These are phyloP conservation scores for Microcaecilia unicolor DNA, from an alignment of 2,797 vertebrate genomes.

Conservation along the genomic window DNA sequence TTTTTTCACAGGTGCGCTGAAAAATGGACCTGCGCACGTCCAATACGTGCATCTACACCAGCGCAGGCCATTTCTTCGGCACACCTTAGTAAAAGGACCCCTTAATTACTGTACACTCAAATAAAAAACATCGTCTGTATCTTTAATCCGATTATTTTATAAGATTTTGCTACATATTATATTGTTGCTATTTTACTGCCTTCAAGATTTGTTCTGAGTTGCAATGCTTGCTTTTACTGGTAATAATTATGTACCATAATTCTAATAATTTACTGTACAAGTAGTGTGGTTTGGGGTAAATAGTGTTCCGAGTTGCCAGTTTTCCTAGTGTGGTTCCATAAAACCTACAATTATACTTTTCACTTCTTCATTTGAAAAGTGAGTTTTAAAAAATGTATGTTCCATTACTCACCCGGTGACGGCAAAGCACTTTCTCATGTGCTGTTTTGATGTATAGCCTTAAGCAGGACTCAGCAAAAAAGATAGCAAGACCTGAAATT, in stretches of 20 bases:
- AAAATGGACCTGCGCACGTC: too few relatives aligned
- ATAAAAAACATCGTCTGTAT: too few relatives aligned
- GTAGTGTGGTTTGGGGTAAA: conserved; percentile 8
- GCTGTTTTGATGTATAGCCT: conserved; percentile 44
- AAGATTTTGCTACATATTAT: too few relatives aligned
- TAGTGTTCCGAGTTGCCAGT: not conserved
- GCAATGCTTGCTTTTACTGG: conserved; percentile 8
- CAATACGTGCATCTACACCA: too few relatives aligned
- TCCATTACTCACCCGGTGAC: conserved; percentile 19
- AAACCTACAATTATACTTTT: not conserved
- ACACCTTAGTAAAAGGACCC: too few relatives aligned
- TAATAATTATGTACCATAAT: conserved; percentile 13
- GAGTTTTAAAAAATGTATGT: conserved; percentile 25
- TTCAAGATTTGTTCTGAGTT: too few relatives aligned
- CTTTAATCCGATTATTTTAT: too few relatives aligned
- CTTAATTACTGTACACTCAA: too few relatives aligned
- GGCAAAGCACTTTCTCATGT: conserved; percentile 2
- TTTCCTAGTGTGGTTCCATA: conserved; percentile 15
- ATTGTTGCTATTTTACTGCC: too few relatives aligned
- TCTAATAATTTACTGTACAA: conserved; percentile 1
- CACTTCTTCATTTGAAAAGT: conserved; percentile 18
- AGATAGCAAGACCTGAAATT: conserved; percentile 61
- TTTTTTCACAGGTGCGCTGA: too few relatives aligned
- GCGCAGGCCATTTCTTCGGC: too few relatives aligned
- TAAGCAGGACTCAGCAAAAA: conserved; percentile 39